Evolutionary conservation across 2,113 vertebrate species (phyloP).

Genomic region (Stegostoma tigrinum): DNA sequence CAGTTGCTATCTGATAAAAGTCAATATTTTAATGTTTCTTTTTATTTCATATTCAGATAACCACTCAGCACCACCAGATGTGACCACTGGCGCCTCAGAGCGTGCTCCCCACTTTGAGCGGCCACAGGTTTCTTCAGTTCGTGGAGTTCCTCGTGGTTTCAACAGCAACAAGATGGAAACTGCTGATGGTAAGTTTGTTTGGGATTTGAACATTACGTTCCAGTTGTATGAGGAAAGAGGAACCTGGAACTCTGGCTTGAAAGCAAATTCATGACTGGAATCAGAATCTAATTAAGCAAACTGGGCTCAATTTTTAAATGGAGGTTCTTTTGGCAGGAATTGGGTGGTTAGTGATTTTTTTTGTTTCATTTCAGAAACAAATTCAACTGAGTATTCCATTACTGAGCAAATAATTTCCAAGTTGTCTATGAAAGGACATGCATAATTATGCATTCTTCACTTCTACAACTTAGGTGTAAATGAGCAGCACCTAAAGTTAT

Average conservation of each 20-base stretch:
- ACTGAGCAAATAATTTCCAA: not conserved
- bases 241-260: not conserved
- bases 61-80: conserved; percentile 82
- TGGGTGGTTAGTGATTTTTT: not conserved
- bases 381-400: not conserved
- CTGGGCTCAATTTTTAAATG: not conserved
- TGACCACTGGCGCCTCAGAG: conserved; percentile 78
- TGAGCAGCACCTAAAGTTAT: not conserved
- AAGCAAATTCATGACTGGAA: not conserved
- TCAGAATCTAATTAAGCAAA: not conserved
- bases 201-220: not conserved
- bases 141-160: conserved; percentile 66
- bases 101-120: conserved; percentile 59
- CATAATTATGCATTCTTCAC: not conserved
- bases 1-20: not conserved
- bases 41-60: conserved; percentile 66
- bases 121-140: conserved; percentile 70
- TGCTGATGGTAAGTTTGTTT: conserved; percentile 73
- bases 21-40: conserved; percentile 41
- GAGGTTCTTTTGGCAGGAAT: not conserved
- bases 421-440: not conserved
- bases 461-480: not conserved
- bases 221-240: not conserved
- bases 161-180: conserved; percentile 77
- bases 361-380: not conserved